phyloP scores from a whole-genome alignment of 2,113 vertebrate genomes.

The Xiphophorus couchianus region DNA sequence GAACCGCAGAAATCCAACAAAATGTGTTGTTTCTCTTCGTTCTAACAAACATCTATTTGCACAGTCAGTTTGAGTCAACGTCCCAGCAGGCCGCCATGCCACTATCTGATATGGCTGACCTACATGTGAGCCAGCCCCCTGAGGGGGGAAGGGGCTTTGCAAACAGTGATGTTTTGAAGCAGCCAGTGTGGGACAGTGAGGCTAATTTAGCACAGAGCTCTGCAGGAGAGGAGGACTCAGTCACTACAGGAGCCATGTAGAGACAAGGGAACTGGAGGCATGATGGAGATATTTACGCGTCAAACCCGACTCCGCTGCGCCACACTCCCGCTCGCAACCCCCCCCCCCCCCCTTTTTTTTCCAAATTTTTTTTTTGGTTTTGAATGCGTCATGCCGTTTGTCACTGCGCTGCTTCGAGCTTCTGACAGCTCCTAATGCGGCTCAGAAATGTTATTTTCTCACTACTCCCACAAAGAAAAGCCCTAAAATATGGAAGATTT shows the following conservation, averaged over 20 bases:
- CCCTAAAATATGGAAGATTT: too few relatives aligned
- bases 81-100: constrained; percentile 46
- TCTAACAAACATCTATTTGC: constrained; percentile 19
- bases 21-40: constrained; percentile 2
- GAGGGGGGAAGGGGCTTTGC: constrained; percentile 45
- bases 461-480: neutral
- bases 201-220: constrained; percentile 51
- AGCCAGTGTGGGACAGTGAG: constrained; percentile 33
- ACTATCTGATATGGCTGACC: constrained; percentile 67
- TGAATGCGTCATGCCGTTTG: constrained; percentile 24
- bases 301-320: constrained; percentile 10
- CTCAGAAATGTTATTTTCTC: neutral
- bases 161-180: constrained; percentile 21
- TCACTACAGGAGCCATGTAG: constrained; percentile 17
- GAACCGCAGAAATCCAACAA: neutral
- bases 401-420: neutral
- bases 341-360: constrained; percentile 8
- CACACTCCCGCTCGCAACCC: constrained; percentile 23
- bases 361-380: constrained; percentile 4
- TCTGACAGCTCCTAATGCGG: constrained; percentile 1
- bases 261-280: constrained; percentile 25
- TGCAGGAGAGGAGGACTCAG: constrained; percentile 41
- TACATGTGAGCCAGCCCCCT: constrained; percentile 62
- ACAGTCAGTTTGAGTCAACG: constrained; percentile 26
- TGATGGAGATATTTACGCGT: constrained; percentile 27